Percentiles rank a stretch among this genome's conserved stretches.
Evolutionary conservation across 2,113 vertebrate species (phyloP).

Genomic region (Pelusios castaneus): DNA sequence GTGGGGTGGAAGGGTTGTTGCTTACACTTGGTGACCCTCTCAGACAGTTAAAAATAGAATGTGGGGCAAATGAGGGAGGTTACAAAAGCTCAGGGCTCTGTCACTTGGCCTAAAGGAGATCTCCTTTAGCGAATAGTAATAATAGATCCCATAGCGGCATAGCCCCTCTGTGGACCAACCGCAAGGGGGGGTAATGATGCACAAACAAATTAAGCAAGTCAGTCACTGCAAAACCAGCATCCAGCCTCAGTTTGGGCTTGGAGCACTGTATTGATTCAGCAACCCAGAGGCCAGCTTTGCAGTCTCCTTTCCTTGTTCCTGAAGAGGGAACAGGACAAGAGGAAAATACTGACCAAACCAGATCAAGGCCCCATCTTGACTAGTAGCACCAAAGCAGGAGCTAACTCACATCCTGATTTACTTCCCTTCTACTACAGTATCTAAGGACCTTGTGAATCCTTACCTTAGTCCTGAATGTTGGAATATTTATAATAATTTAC

Average conservation of each 20-base stretch:
- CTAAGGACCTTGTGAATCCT: background rate
- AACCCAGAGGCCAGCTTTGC: background rate
- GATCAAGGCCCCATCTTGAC: fast-evolving
- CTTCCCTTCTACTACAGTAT: background rate
- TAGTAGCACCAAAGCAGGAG: fast-evolving
- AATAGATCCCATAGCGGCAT: background rate
- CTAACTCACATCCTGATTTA: background rate
- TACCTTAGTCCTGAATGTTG: background rate
- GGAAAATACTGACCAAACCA: fast-evolving
- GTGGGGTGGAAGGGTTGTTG: background rate
- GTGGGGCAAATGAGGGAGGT: background rate
- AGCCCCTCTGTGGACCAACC: background rate
- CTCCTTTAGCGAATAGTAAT: background rate
- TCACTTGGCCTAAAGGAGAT: background rate
- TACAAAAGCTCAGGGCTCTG: background rate
- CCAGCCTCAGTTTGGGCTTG: background rate
- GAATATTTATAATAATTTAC: no score
- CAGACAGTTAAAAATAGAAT: background rate
- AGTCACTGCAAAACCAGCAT: background rate
- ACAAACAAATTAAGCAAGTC: background rate
- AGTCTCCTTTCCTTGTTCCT: background rate
- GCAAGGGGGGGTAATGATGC: background rate
- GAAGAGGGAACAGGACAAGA: background rate
- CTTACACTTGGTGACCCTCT: background rate
- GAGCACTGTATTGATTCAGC: background rate